These are phyloP conservation scores for Digitonthophagus gazella DNA, from an alignment of 2,888 invertebrate species.

Conservation along the genomic window DNA sequence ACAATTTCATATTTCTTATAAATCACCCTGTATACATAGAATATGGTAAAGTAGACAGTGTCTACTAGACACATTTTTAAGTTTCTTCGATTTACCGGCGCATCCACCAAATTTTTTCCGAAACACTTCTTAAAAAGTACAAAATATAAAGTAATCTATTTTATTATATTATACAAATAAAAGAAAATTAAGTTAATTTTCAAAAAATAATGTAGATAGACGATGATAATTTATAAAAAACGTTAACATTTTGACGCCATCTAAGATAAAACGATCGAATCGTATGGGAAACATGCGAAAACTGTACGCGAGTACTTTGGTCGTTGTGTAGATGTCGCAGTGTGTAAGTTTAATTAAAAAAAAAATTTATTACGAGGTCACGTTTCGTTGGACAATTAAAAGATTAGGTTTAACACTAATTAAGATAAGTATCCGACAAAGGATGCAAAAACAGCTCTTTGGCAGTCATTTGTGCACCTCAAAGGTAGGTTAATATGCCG, in stretches of 20 bases:
- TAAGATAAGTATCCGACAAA: not conserved
- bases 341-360: too few relatives aligned
- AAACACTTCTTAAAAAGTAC: not conserved
- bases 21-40: not conserved
- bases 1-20: too few relatives aligned
- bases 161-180: not conserved
- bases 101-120: too few relatives aligned
- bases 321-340: slow-evolving; percentile 1
- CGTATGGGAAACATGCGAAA: not conserved
- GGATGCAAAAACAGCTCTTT: not conserved
- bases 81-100: too few relatives aligned
- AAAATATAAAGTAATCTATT: not conserved
- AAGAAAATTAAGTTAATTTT: not conserved
- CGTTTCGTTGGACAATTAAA: slow-evolving; percentile 11
- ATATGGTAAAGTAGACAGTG: not conserved
- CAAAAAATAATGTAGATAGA: not conserved
- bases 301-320: not conserved
- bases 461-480: not conserved
- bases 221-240: not conserved
- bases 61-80: too few relatives aligned
- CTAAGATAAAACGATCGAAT: not conserved
- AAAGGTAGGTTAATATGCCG: slow-evolving; percentile 1
- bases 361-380: slow-evolving; percentile 7
- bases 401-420: not conserved
- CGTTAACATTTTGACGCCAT: not conserved